Base-by-base conservation (phyloP, 23 tunicate species). In the Diplosoma virens region DNA sequence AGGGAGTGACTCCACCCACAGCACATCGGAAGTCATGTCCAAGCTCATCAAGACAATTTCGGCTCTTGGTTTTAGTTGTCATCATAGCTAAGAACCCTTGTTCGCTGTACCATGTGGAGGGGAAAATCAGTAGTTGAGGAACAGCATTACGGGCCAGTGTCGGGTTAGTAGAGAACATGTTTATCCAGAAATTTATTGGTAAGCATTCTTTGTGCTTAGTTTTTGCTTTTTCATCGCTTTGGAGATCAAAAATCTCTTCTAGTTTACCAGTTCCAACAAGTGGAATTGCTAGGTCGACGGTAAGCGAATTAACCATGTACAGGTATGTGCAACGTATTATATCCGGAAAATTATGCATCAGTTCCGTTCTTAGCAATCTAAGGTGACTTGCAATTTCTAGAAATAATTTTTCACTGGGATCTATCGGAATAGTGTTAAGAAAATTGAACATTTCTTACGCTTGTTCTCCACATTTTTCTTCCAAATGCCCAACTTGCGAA, bases 161-260 rank as follows among this genome's bases (percentile, higher is more conserved):
- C 50, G 50, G 11, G 25, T 68, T 33, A 3, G 5, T 68, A 26
- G 22, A 68, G 47, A 52, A 2, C 69, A 76, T 58, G 46, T 23
- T 76, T 17, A 76, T 24, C 81, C 81, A 58, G 50, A 58, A 76
- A 33, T 76, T 76, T 5, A 35, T 76, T 58, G 72, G 81, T 11
- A 71, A 76, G 37, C 74, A 76, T 68, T 68, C 75, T 17, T 5
- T 68, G 75, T 68, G 75, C 18, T 31, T 33, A 2, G 23, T 45
- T 45, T 45, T 45, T 16, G 52, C 52, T 45, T 11, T 16, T 16
- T 45, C 16, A 16, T 56, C 64, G 20, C 22, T 5, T 56, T 56
- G 64, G 64, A 56, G 16, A 21, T n/a, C 64, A 9, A 56, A 11
- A 6, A 56, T 16, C 18, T 56, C 22, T n/a, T 56, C 64, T 56